phyloP scores from a whole-genome alignment of 2,113 vertebrate genomes.

The Trogon surrucura region DNA sequence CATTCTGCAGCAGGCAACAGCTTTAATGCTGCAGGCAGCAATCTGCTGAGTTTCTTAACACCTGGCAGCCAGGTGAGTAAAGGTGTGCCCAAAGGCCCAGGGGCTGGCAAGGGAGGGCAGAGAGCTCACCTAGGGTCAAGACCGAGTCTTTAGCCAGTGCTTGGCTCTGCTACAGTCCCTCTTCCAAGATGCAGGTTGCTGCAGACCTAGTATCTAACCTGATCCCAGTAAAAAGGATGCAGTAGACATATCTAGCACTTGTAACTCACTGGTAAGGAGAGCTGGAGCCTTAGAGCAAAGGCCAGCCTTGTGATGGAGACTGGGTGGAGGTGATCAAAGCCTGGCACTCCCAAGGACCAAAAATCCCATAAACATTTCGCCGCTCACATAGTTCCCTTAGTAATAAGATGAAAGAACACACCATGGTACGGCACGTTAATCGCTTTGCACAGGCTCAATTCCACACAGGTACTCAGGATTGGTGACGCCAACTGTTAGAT shows the following conservation, averaged over 20 bases:
- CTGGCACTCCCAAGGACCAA: not conserved
- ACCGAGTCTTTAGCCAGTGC: not conserved
- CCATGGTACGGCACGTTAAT: not conserved
- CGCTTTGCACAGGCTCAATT: not conserved
- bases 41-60: accelerated
- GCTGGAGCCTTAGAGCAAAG: not conserved
- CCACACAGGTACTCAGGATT: not conserved
- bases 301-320: not conserved
- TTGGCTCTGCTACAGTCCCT: not conserved
- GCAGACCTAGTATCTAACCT: not conserved
- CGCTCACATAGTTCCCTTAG: not conserved
- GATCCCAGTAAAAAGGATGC: not conserved
- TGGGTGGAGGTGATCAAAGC: not conserved
- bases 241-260: not conserved
- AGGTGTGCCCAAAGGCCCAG: not conserved
- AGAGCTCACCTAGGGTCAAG: not conserved
- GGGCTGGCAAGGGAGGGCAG: not conserved
- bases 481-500: not conserved
- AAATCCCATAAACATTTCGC: not conserved
- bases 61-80: not conserved
- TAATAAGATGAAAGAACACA: not conserved
- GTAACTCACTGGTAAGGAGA: not conserved
- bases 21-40: not conserved
- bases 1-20: not conserved
- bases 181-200: not conserved